phyloP scores from a whole-genome alignment of 2,113 vertebrate species.

The Nesospiza acunhae region DNA sequence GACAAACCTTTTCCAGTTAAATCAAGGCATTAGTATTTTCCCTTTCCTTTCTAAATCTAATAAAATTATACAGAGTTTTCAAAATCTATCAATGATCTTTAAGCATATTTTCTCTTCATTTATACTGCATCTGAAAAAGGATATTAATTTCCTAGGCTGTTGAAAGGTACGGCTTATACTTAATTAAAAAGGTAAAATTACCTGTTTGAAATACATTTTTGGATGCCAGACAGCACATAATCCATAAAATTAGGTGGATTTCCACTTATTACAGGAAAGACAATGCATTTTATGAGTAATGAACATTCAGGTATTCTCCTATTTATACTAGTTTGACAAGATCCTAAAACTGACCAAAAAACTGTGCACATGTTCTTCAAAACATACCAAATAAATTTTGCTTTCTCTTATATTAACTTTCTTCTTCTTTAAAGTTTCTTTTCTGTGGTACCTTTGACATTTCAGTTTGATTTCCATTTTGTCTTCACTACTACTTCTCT shows the following conservation, averaged over 20 bases:
- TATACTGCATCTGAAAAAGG: background rate
- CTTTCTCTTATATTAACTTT: background rate
- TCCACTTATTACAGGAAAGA: background rate
- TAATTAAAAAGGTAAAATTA: background rate
- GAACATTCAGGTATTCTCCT: slow-evolving; percentile 7
- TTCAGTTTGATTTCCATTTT: slow-evolving; percentile 4
- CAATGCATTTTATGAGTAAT: background rate
- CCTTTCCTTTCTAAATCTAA: background rate
- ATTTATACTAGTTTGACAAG: background rate
- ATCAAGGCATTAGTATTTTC: background rate
- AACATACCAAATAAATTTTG: background rate
- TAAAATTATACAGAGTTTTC: background rate
- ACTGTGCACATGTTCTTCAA: background rate
- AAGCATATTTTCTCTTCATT: background rate
- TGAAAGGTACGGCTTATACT: background rate
- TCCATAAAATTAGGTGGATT: background rate
- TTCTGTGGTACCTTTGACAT: background rate
- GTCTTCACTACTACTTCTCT: slow-evolving; percentile 45
- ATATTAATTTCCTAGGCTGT: background rate
- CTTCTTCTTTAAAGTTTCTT: background rate
- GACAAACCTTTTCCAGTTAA: background rate
- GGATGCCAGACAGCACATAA: background rate
- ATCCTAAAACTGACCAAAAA: background rate
- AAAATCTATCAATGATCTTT: background rate
- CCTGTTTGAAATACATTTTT: background rate